Percentiles rank a stretch among this genome's conserved stretches.
Conservation (phyloP, 2,797 vertebrate species). For the Hydrocynus forskahlii region DNA sequence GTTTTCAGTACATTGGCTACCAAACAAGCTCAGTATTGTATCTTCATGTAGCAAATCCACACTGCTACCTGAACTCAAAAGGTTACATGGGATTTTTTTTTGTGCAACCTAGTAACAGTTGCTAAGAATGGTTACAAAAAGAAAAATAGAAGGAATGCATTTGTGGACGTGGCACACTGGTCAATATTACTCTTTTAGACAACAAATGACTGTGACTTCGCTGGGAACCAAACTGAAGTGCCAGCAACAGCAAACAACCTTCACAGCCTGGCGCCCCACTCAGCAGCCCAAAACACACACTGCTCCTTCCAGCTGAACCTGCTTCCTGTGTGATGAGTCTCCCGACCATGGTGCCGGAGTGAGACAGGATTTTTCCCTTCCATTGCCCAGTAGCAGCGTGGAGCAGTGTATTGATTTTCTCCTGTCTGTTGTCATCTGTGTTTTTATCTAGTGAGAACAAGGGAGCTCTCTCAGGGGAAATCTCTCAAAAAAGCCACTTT, state of each 20-base stretch:
- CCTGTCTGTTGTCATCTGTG: slow-evolving; percentile 57
- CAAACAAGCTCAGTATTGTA: too few relatives aligned
- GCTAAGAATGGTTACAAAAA: not conserved
- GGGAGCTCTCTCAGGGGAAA: slow-evolving; percentile 49
- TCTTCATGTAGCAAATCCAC: too few relatives aligned
- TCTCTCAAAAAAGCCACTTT: slow-evolving; percentile 46
- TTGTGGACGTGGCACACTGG: not conserved
- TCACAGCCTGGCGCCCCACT: not conserved
- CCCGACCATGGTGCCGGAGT: slow-evolving; percentile 28
- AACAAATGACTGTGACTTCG: not conserved
- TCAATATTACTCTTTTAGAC: not conserved
- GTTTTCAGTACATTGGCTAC: too few relatives aligned
- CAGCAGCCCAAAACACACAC: not conserved
- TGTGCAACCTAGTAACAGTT: not conserved
- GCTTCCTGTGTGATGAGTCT: slow-evolving; percentile 27
- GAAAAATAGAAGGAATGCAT: not conserved
- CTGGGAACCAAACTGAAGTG: not conserved
- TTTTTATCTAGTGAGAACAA: slow-evolving; percentile 53
- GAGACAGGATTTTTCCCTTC: slow-evolving; percentile 13
- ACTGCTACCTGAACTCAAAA: not conserved
- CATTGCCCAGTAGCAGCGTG: slow-evolving; percentile 11
- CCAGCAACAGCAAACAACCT: not conserved
- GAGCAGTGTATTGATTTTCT: slow-evolving; percentile 62
- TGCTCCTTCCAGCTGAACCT: not conserved
- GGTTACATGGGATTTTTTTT: not conserved